Evolutionary conservation across 2,888 invertebrate genomes (phyloP).

Genomic region (Drosophila paracracens): DNA sequence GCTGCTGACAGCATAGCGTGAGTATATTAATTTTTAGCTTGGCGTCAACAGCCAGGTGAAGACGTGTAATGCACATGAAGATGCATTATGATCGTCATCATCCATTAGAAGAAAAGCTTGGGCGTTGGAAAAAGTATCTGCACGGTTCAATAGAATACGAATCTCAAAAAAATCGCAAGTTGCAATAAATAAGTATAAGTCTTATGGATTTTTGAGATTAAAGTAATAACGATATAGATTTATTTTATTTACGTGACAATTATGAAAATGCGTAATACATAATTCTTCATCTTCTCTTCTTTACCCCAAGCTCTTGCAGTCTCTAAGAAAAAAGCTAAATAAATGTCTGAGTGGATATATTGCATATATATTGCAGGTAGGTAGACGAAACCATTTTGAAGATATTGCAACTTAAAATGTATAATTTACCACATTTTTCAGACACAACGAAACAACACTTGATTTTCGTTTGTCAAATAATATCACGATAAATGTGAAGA

Average conservation of each 20-base stretch:
- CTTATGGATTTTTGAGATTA: not conserved
- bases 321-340: not conserved
- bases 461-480: not conserved
- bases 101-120: slow-evolving; percentile 9
- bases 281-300: no score
- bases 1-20: slow-evolving; percentile 62
- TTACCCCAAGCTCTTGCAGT: not conserved
- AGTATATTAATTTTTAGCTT: slow-evolving; percentile 62
- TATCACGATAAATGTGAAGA: not conserved
- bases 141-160: not conserved
- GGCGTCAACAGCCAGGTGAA: slow-evolving; percentile 52
- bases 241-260: not conserved
- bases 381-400: not conserved
- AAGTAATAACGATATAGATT: not conserved
- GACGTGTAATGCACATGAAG: slow-evolving; percentile 21
- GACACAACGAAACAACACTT: not conserved
- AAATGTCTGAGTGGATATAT: not conserved
- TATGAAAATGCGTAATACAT: no score
- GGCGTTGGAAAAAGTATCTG: slow-evolving; percentile 5
- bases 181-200: not conserved
- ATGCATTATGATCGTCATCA: slow-evolving; percentile 16
- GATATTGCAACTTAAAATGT: not conserved
- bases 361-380: not conserved
- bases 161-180: not conserved
- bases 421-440: not conserved